Base-by-base conservation (phyloP, 2,113 vertebrate genomes). In the Heterotis niloticus region DNA sequence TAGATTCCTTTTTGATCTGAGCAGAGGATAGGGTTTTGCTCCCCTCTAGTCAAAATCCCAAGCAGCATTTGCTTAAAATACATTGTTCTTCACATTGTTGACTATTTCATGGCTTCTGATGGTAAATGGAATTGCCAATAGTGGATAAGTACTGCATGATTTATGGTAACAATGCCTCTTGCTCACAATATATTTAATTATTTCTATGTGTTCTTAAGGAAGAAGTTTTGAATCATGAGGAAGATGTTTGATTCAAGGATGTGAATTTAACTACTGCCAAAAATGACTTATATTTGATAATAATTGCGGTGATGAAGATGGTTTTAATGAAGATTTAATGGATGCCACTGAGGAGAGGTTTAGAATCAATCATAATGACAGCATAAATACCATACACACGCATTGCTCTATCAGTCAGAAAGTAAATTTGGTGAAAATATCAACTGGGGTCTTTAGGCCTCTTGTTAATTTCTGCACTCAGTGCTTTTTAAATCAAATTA, bases 291-390 rank as follows among this genome's bases (percentile, higher is more conserved):
- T 4, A 74, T 54, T 57, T 0, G 1, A 13, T 75, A 60, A 59
- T 75, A 75, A 75, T 75, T 75, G 29, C 18, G 9, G 57, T 20
- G 16, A 74, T 59, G 24, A 59, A 24, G 72, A 59, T 26, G 52
- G 24, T 57, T 62, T 44, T 75, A 75, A 75, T 64, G 73, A 62
- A 75, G 60, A 78, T 68, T 69, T 78, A 78, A 67, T 68, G 76
- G 65, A 29, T 78, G 51, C 68, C 64, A 57, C 76, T 20, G 23
- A 65, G 29, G 60, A 65, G 64, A 34, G 5, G 26, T 20, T 56
- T 59, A 44, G 24, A 13, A 78, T 69, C 23, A 68, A 57, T 78
- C 76, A 65, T 51, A 76, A 56, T 69, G 65, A 69, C 44, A 68
- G 23, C 23, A 57, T 23, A 74, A 71, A 74, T 74, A 57, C 54